A percentile compares a stretch with the other conserved stretches of the same genome.
Evolutionary conservation across 2,797 vertebrate genomes (phyloP).

Genomic region (Hafferia zeledoni): DNA sequence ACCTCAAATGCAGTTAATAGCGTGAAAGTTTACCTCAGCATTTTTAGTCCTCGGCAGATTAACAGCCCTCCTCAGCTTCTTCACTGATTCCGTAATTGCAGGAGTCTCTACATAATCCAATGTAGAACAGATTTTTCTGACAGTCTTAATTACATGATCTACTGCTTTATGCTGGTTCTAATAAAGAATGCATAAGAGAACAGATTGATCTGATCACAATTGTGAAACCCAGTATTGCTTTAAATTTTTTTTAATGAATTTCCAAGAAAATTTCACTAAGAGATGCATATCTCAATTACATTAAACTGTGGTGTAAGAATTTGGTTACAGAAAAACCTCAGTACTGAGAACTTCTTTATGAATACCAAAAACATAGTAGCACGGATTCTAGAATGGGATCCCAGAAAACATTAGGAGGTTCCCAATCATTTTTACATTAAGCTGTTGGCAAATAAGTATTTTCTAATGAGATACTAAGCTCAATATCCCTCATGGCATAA

Average conservation of each 20-base stretch:
- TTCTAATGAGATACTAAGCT: neutral
- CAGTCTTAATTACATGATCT: conserved; percentile 88
- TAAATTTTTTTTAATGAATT: neutral
- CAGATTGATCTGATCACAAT: conserved; percentile 13
- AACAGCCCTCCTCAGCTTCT: conserved; percentile 87
- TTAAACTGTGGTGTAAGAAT: neutral
- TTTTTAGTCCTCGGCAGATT: conserved; percentile 87
- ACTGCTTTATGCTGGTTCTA: conserved; percentile 88
- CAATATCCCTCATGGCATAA: neutral
- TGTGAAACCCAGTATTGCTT: neutral
- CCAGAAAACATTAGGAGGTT: neutral
- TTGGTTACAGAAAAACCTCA: neutral
- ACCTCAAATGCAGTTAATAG: neutral
- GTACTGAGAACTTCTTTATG: neutral
- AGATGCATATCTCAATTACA: neutral
- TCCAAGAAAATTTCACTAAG: neutral
- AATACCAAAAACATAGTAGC: neutral
- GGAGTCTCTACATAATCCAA: conserved; percentile 92
- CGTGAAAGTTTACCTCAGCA: conserved; percentile 81
- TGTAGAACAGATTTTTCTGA: conserved; percentile 91
- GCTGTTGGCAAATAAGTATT: neutral
- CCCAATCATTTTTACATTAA: neutral
- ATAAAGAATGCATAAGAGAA: conserved; percentile 64
- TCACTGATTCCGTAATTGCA: conserved; percentile 86
- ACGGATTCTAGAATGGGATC: neutral